Base-by-base conservation (phyloP, 2,113 vertebrate genomes). In the Lagopus leucura region DNA sequence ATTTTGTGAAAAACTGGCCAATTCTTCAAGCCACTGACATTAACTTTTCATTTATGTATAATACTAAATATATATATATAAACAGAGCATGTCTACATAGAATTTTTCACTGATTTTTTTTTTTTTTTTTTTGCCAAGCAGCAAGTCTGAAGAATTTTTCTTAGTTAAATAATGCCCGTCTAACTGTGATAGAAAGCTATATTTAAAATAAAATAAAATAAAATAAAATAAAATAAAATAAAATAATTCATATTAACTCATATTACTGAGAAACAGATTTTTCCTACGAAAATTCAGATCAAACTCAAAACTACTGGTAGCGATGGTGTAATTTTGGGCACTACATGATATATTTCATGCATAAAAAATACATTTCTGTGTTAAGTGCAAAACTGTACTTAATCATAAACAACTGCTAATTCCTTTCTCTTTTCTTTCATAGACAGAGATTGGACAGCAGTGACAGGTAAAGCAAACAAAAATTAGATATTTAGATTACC, bases 401-500 rank as follows among this genome's bases (percentile, higher is more conserved):
- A 8, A 42, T 21, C 47, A 17, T 15, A 75, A 88, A 20, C 0
- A 3, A 27, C 7, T 40, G 10, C 11, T 30, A 63, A 19, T n/a
- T 18, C 4, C 3, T 42, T 87, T 86, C 21, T 55, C 28, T 48
- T 84, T 87, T 54, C 13, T 55, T 75, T 57, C 10, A 20, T 34
- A 55, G 34, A 12, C 42, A n/a, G 3, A 13, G 2, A 63, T 61
- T 8, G 4, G 12, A 10, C 7, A 43, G 6, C 34, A 19, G 2
- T 4, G 1, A 70, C 2, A 0, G 13, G 6, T 28, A 7, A 28
- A 85, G 11, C 38, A 14, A 45, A 28, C 1, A n/a, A 52, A 69
- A 74, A 5, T 0, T 0, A 38, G 6, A 40, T 48, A 60, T 0
- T 19, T 9, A 55, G 28, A 55, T 40, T 40, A 72, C 27, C 27